phyloP scores from a whole-genome alignment of 2,113 vertebrate genomes.

The Arenaria interpres region DNA sequence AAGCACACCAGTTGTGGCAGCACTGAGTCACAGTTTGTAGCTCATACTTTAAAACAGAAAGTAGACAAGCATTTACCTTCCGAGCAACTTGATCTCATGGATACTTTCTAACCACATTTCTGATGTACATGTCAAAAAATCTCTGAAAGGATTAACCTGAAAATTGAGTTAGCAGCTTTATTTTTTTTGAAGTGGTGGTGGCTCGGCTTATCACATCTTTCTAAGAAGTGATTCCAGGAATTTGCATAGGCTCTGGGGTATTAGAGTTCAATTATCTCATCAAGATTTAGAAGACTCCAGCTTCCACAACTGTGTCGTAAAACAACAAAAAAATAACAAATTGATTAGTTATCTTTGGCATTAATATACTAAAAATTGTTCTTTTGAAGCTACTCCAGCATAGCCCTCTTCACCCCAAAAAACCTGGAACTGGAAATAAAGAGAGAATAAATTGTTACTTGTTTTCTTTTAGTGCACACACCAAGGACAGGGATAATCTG shows the following conservation, averaged over 20 bases:
- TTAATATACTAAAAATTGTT: background rate
- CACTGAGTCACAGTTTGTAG: background rate
- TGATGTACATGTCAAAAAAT: background rate
- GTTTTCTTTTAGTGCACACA: background rate
- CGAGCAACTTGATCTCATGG: background rate
- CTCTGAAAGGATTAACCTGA: background rate
- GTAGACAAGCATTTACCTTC: background rate
- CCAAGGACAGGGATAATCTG: background rate
- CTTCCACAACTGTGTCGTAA: background rate
- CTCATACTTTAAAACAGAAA: background rate
- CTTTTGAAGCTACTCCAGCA: background rate
- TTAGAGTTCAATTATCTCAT: background rate
- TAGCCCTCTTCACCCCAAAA: accelerated
- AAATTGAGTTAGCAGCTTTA: background rate
- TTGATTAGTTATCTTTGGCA: background rate
- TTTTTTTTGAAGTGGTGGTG: background rate
- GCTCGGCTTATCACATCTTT: background rate
- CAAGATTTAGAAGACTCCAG: background rate
- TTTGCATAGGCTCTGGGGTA: background rate
- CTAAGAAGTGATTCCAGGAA: background rate
- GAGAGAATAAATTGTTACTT: background rate
- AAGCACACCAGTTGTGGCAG: background rate
- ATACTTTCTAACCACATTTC: background rate
- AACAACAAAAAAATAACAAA: background rate
- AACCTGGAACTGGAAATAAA: background rate